A percentile compares a stretch with the other conserved stretches of the same genome.
Conservation (phyloP, 2,113 vertebrate species). For the Equus przewalskii region DNA sequence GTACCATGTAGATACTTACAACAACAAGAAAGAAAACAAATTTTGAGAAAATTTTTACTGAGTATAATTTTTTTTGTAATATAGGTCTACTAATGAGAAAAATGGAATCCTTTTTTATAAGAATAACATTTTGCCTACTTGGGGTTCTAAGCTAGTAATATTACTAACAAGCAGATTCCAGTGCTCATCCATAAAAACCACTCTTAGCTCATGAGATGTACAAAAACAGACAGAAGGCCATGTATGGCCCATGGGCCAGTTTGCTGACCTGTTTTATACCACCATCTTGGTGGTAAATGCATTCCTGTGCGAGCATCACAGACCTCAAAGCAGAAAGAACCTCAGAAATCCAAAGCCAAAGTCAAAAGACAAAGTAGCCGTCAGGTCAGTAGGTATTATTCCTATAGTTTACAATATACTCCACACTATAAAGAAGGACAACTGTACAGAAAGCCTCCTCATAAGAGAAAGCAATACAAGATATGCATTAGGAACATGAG, state of each 20-base stretch:
- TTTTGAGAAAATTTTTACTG: neutral
- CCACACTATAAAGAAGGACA: neutral
- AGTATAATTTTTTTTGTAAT: neutral
- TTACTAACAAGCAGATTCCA: neutral
- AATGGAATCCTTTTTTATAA: neutral
- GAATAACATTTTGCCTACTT: neutral
- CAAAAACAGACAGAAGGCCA: neutral
- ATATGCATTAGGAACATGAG: neutral
- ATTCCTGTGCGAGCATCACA: neutral
- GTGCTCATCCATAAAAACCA: neutral
- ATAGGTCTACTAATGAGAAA: neutral
- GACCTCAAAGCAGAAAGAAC: neutral
- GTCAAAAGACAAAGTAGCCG: neutral
- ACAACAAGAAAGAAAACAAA: neutral
- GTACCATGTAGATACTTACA: neutral
- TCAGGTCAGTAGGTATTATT: neutral
- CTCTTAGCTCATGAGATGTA: neutral
- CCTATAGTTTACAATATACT: neutral
- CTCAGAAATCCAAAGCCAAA: constrained; percentile 7
- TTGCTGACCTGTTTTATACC: neutral
- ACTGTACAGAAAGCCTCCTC: neutral
- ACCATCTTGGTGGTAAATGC: neutral
- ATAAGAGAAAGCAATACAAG: neutral
- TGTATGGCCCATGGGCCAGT: neutral
- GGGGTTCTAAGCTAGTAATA: neutral